Evolutionary conservation across 2,113 vertebrate species (phyloP), one percentile per base, ranked within the genome.

Genomic region (Sylvia atricapilla): DNA sequence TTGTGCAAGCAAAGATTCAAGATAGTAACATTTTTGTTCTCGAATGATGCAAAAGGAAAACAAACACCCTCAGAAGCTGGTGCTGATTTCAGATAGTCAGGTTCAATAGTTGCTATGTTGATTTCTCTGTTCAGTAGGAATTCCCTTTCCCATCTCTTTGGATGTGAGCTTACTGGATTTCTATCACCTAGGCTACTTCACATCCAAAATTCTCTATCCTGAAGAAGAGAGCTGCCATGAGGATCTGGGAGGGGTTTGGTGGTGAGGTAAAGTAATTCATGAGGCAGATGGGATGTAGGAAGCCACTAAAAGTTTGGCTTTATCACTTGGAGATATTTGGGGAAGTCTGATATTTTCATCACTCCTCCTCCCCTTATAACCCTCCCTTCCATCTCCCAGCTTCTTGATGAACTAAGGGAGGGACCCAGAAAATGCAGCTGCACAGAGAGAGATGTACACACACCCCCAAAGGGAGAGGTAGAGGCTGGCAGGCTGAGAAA

Each of bases 271-370:
- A 85, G 44, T 33, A 86, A 83, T 80, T 63, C n/a, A 19, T 41
- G 46, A 89, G 69, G 73, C 81, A 96, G 84, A 87, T 93, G 93
- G 77, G 66, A 58, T 81, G 87, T 87, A 84, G 90, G 88, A 91
- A 87, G 73, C 78, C 69, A 58, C 59, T 77, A 12, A 84, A 81
- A 84, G 55, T 53, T 91, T 81, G 73, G n/a, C 59, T 93, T 93
- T 87, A 83, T 91, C 53, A 52, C 81, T 80, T 70, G 37, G 50
- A 93, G 74, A 49, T 91, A 84, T 84, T 73, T 94, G 92, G 44
- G 55, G 80, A 89, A 89, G 63, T 68, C 53, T 77, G 81, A 3
- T 93, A 62, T 66, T 89, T 91, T 58, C 64, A 69, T 77, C 60
- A 28, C 31, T 84, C n/a, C 44, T 86, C 63, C 49, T 83, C 39